Base-by-base conservation (phyloP, 2,888 invertebrate genomes). In the Pedicia rivosa region DNA sequence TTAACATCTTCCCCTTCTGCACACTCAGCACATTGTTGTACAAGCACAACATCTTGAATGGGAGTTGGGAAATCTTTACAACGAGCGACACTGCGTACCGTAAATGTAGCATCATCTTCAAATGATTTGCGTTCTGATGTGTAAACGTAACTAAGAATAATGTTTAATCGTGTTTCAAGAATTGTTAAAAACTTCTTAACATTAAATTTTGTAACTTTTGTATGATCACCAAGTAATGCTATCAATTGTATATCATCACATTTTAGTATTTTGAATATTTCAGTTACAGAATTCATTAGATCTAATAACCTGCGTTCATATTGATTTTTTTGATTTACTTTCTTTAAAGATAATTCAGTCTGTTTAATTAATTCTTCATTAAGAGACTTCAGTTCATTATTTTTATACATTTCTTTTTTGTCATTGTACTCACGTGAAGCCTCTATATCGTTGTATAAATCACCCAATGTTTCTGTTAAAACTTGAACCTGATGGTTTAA, bases 121-220 rank as follows among this genome's bases (percentile, higher is more conserved):
- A 46, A 47, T 13, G 52, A 49, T 22, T 44, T 46, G 5, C 58
- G 50, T 36, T 59, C 55, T 5, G 46, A 38, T 3, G 50, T 43
- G 40, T 67, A 72, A 0, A 60, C 67, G 2, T 64, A 62, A 47
- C 68, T 62, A 3, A 70, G 63, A 6, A 71, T 56, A 15, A 62
- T 62, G 46, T 67, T 66, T 4, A 68, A 59, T 32, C 69, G 67
- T 1, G 54, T 42, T 47, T 71, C 72, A 4, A 72, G 49, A 14
- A 71, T 59, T 39, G 58, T 57, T 1, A 70, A 54, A 48, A 69
- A 70, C 38, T 65, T 62, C 14, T 55, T 46, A 3, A 69, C 64
- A 48, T 71, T 72, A 53, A 67, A 65, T 27, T 64, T 62, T 55
- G 75, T 59, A 48, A 78, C 54, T 47, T 68, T 60, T 44, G 63